phyloP scores from a whole-genome alignment of 2,888 invertebrate genomes.

The Mythimna impura region DNA sequence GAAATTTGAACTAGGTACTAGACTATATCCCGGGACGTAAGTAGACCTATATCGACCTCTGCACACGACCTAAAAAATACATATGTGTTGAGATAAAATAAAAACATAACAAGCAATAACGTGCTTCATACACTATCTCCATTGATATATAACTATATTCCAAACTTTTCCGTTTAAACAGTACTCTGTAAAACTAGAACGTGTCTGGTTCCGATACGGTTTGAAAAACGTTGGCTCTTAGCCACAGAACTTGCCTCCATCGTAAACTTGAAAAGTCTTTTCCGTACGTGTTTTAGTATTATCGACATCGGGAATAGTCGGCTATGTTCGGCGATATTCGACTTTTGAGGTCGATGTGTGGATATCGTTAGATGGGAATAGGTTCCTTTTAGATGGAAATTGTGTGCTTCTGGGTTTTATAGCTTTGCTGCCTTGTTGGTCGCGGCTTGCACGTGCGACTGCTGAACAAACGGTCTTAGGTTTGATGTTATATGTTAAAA shows the following conservation, averaged over 20 bases:
- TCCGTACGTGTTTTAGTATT: conserved; percentile 32
- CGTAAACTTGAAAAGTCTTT: conserved; percentile 52
- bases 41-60: too few species aligned
- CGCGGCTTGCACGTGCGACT: too few species aligned
- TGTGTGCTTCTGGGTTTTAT: conserved; percentile 5
- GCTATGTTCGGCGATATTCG: conserved; percentile 5
- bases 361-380: conserved; percentile 11
- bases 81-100: neutral
- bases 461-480: neutral
- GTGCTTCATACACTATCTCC: neutral
- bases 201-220: conserved; percentile 35
- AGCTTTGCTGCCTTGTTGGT: too few species aligned
- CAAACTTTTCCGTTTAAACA: conserved; percentile 18
- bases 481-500: too few species aligned
- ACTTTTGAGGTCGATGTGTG: conserved; percentile 7
- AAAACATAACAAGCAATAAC: conserved; percentile 14
- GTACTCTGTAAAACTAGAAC: conserved; percentile 50
- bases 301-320: conserved; percentile 19
- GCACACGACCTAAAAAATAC: neutral
- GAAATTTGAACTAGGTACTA: too few species aligned
- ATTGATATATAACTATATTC: conserved; percentile 39
- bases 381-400: conserved; percentile 3
- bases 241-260: conserved; percentile 48
- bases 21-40: too few species aligned
- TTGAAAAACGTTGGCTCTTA: conserved; percentile 49